These are phyloP conservation scores for Odontomyia ornata DNA, from an alignment of 2,888 invertebrate genomes.

Conservation along the genomic window DNA sequence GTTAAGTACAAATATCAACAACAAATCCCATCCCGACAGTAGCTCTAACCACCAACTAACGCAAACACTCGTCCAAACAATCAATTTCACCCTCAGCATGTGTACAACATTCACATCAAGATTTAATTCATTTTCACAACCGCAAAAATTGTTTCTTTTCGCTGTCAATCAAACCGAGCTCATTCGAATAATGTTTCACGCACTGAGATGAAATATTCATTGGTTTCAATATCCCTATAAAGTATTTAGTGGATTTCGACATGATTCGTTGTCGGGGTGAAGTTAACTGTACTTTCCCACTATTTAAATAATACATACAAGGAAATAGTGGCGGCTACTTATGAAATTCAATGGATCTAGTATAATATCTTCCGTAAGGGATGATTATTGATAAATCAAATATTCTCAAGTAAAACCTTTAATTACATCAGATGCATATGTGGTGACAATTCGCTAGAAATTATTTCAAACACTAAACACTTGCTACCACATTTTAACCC, in stretches of 20 bases:
- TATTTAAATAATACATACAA: not conserved
- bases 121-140: constrained; percentile 12
- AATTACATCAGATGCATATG: constrained; percentile 23
- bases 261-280: not conserved
- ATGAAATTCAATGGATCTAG: not conserved
- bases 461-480: not conserved
- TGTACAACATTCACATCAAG: not conserved
- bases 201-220: constrained; percentile 28
- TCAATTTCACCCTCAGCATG: constrained; percentile 1
- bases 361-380: not conserved
- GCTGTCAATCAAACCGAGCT: constrained; percentile 27
- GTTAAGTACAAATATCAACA: constrained; percentile 44
- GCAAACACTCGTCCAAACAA: too few species aligned
- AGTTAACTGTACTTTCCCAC: not conserved
- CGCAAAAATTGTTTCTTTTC: constrained; percentile 20
- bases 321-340: not conserved
- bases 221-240: not conserved
- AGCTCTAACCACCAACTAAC: too few species aligned
- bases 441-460: constrained; percentile 20
- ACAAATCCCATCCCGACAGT: not conserved
- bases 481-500: not conserved
- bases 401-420: constrained; percentile 8
- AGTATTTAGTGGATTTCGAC: not conserved
- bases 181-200: constrained; percentile 25
- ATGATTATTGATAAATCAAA: not conserved